Percentiles rank a stretch among this genome's conserved stretches.
Conservation (phyloP, 1,140 invertebrate species). For the Hylaeus anthracinus region DNA sequence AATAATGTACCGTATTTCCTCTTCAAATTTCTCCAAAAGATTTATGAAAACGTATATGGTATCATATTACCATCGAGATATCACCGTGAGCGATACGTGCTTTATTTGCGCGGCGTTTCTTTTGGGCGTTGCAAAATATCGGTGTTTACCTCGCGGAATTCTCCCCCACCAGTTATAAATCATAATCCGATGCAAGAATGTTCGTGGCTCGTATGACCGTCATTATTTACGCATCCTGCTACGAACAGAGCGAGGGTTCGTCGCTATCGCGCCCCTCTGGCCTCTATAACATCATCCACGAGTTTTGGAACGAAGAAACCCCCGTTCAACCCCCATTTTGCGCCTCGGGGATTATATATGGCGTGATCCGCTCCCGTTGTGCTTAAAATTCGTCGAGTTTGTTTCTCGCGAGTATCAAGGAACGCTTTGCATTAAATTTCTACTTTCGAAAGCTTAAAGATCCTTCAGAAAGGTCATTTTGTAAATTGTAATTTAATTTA, state of each 20-base stretch:
- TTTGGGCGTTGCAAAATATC: conserved; percentile 18
- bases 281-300: conserved; percentile 33
- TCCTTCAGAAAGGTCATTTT: too few relatives aligned
- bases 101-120: background rate
- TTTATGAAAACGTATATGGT: conserved; percentile 10
- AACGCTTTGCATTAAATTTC: background rate
- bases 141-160: conserved; percentile 30
- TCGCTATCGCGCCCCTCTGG: conserved; percentile 25
- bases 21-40: conserved; percentile 11
- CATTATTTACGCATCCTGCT: conserved; percentile 67
- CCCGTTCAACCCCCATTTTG: conserved; percentile 39
- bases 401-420: conserved; percentile 11
- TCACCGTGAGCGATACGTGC: background rate
- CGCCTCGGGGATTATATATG: conserved; percentile 33
- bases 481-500: too few relatives aligned
- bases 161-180: conserved; percentile 46
- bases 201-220: conserved; percentile 43
- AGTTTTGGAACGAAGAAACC: conserved; percentile 42
- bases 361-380: background rate
- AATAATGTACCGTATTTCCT: background rate
- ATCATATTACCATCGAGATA: background rate
- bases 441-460: background rate
- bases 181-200: conserved; percentile 50
- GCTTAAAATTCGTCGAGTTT: conserved; percentile 42
- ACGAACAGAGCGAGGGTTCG: conserved; percentile 47